Evolutionary conservation across 2,797 vertebrate species (phyloP).

Genomic region (Rhadinocentrus ornatus): DNA sequence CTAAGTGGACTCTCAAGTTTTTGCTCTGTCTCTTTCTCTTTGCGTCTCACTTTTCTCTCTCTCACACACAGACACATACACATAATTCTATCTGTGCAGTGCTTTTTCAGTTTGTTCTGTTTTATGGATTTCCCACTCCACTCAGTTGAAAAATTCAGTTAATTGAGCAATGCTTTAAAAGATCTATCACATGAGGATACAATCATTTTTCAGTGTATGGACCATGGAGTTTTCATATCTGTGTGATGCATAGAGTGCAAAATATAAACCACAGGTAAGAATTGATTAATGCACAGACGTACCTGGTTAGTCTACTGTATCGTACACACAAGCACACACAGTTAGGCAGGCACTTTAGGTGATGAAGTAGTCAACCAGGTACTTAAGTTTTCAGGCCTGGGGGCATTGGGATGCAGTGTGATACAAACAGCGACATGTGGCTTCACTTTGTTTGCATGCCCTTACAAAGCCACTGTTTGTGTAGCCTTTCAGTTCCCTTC

Average conservation of each 20-base stretch:
- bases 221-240: conserved; percentile 58
- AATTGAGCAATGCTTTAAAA: conserved; percentile 71
- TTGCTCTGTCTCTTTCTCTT: conserved; percentile 56
- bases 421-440: conserved; percentile 63
- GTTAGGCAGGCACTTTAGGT: conserved; percentile 69
- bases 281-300: conserved; percentile 71
- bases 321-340: conserved; percentile 33
- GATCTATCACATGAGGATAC: conserved; percentile 68
- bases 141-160: conserved; percentile 71
- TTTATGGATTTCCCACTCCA: conserved; percentile 69
- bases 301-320: conserved; percentile 70
- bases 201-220: conserved; percentile 61
- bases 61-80: conserved; percentile 16
- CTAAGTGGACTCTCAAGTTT: conserved; percentile 69
- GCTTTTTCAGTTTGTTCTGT: conserved; percentile 60
- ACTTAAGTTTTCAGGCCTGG: conserved; percentile 59
- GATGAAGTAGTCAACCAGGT: conserved; percentile 74
- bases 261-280: conserved; percentile 57
- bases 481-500: conserved; percentile 41
- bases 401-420: conserved; percentile 55
- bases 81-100: conserved; percentile 23
- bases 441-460: conserved; percentile 43
- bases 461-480: conserved; percentile 44
- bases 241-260: conserved; percentile 58
- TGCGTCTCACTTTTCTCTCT: conserved; percentile 14